Evolutionary conservation across 2,888 invertebrate species (phyloP).

Genomic region (Laspeyria flexula): DNA sequence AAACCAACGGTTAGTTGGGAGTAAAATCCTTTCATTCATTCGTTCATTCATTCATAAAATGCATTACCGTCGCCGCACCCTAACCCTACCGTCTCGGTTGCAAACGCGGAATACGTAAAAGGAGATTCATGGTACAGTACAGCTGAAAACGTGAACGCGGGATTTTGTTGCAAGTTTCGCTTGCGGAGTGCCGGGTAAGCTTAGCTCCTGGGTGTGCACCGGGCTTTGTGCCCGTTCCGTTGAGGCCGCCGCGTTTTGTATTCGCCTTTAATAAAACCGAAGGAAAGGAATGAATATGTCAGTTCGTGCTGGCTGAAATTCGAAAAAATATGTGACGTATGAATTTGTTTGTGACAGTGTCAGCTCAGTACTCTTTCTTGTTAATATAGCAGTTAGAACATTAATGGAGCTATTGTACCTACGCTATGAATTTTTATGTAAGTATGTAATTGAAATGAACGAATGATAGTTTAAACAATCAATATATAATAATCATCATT

Average conservation of each 20-base stretch:
- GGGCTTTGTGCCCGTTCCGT: constrained; percentile 62
- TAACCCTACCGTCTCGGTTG: constrained; percentile 56
- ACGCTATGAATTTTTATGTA: too few relatives aligned
- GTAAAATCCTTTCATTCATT: constrained; percentile 77
- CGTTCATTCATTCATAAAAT: constrained; percentile 80
- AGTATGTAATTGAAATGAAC: too few relatives aligned
- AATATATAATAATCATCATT: too few relatives aligned
- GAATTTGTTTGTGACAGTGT: background rate
- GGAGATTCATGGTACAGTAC: constrained; percentile 65
- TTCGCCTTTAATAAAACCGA: constrained; percentile 66
- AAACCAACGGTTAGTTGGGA: constrained; percentile 73
- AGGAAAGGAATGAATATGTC: constrained; percentile 58
- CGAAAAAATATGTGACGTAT: background rate
- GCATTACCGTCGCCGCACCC: constrained; percentile 69
- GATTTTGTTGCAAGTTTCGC: constrained; percentile 74
- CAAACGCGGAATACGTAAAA: constrained; percentile 71
- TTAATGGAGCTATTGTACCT: too few relatives aligned
- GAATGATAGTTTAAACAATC: too few relatives aligned
- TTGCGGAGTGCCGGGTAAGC: constrained; percentile 64
- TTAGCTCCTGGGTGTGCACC: constrained; percentile 60
- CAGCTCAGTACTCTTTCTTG: too few relatives aligned
- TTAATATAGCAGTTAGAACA: too few relatives aligned
- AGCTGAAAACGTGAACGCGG: constrained; percentile 72
- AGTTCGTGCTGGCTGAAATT: constrained; percentile 23
- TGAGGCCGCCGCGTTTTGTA: constrained; percentile 60